Conservation (phyloP, 2,113 vertebrate species). For the Pedionomus torquatus region DNA sequence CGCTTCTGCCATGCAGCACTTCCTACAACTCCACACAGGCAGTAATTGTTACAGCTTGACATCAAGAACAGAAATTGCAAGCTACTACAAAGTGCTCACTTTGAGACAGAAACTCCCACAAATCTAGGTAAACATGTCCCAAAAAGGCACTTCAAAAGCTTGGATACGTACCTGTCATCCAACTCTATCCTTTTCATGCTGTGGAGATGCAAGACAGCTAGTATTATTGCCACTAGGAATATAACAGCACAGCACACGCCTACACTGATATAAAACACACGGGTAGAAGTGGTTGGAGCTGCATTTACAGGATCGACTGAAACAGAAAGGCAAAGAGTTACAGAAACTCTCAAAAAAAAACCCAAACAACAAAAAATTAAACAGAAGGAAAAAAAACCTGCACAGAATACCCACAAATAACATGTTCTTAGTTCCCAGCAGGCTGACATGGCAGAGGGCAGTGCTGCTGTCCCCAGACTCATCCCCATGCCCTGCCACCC, state of each 20-base stretch:
- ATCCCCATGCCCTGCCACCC: fast-evolving
- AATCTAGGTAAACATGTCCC: fast-evolving
- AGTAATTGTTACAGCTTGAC: background rate
- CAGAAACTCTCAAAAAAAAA: background rate
- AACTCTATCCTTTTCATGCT: slow-evolving; percentile 98
- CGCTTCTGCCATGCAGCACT: background rate
- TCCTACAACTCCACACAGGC: background rate
- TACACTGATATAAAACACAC: slow-evolving; percentile 98
- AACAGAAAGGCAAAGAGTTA: slow-evolving; percentile 45
- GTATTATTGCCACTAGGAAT: slow-evolving; percentile 96
- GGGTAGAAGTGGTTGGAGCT: slow-evolving; percentile 92
- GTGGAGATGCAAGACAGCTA: slow-evolving; percentile 97
- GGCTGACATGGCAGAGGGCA: background rate
- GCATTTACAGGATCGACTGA: slow-evolving; percentile 86
- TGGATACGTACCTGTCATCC: slow-evolving; percentile 89
- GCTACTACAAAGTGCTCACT: background rate
- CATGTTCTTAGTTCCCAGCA: background rate
- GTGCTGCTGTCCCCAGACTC: background rate
- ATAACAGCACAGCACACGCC: slow-evolving; percentile 98
- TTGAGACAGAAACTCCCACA: background rate
- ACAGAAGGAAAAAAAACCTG: fast-evolving
- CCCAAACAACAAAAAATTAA: background rate
- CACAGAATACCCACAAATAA: fast-evolving
- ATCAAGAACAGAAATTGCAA: background rate
- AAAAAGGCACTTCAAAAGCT: background rate